Evolutionary conservation across 2,113 vertebrate genomes (phyloP), one percentile per base, ranked within the genome.

Genomic region (Neomonachus schauinslandi): DNA sequence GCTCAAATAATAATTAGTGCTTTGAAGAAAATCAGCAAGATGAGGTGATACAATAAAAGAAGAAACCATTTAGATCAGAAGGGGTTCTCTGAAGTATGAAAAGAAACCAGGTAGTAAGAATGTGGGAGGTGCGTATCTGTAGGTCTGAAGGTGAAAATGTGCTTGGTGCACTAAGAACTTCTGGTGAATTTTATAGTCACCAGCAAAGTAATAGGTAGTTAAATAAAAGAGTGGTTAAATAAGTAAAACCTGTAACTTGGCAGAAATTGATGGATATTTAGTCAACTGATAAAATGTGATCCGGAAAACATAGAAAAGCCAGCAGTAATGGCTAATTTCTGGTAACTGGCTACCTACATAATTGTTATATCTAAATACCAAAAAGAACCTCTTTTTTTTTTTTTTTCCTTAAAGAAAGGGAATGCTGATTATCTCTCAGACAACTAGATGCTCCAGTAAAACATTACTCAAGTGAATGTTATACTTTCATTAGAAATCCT

Each of bases 241-340:
- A 69, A 51, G 13, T 36, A 74, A 89, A 92, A 86, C 1, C 5
- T 72, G 10, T 11, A 53, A 18, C 87, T 61, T 76, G 13, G 4
- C 24, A 61, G 51, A 86, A 83, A 86, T 55, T 72, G 5, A 46
- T 92, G 24, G 36, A 59, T 69, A 91, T 76, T 90, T 67, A 90
- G 74, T 86, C 55, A 53, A 51, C 39, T 71, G 83, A 53, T 81
- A 16, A 92, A 95, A 87, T 63, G 0, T 61, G 92, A 83, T 92
- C 91, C 24, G 4, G 71, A 67, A n/a, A 39, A 53, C 4, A 51
- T 31, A 72, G 28, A 2, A 92, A 91, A 80, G 57, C 5, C 4
- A 65, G 11, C 9, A 95, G 91, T 86, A 89, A 84, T 85, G 36
- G 33, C 28, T 81, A 84, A 77, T 89, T 96, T 83, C 65, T 96